Evolutionary conservation across 2,797 vertebrate genomes (phyloP).

Genomic region (Pygocentrus nattereri): DNA sequence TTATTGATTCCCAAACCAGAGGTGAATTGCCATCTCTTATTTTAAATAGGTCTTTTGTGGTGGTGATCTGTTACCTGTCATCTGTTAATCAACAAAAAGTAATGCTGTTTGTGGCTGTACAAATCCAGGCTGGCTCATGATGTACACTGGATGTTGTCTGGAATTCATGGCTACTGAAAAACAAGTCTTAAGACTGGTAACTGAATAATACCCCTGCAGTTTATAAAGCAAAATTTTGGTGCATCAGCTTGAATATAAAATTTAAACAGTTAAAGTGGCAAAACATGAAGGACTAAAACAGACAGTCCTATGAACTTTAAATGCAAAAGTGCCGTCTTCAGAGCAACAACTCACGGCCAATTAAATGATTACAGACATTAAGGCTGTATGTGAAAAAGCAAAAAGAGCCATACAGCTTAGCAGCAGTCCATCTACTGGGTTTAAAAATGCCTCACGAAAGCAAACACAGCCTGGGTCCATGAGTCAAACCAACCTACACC

Average conservation of each 20-base stretch:
- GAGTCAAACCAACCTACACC: neutral
- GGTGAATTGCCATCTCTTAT: neutral
- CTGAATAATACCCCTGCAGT: neutral
- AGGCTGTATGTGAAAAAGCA: slow-evolving; percentile 10
- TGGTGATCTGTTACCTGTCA: neutral
- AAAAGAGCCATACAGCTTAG: neutral
- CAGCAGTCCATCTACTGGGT: neutral
- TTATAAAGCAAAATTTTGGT: neutral
- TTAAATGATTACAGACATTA: slow-evolving; percentile 12
- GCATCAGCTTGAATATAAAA: neutral
- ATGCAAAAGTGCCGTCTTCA: neutral
- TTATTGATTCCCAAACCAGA: too few relatives aligned
- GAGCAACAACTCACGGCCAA: neutral
- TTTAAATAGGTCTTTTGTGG: neutral
- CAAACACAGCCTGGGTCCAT: neutral
- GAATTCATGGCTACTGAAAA: neutral
- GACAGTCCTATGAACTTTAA: neutral
- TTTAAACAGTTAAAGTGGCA: neutral
- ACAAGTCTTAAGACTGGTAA: neutral
- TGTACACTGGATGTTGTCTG: too few relatives aligned
- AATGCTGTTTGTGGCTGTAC: neutral
- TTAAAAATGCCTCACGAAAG: neutral
- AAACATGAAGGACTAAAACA: neutral
- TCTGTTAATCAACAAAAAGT: neutral
- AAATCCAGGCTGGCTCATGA: too few relatives aligned